A percentile compares a stretch with the other conserved stretches of the same genome.
These are phyloP conservation scores for Chelonia mydas DNA, from an alignment of 2,797 vertebrate genomes.

Conservation along the genomic window DNA sequence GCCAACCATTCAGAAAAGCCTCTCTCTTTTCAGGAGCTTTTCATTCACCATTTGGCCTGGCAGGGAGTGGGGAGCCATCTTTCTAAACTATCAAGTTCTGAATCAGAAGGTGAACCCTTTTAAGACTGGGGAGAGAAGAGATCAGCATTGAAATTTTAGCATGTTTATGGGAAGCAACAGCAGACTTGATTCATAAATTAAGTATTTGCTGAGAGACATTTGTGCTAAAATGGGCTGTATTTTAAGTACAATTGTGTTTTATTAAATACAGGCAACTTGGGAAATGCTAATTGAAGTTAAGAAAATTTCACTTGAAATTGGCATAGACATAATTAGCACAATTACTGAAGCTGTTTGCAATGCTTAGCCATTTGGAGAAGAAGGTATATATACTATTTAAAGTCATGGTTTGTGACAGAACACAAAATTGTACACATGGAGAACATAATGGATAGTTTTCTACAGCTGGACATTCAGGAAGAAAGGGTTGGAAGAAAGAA, in stretches of 20 bases:
- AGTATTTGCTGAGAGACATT: neutral
- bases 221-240: neutral
- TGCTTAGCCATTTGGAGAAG: neutral
- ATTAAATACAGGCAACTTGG: neutral
- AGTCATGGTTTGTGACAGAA: conserved; percentile 16
- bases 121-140: neutral
- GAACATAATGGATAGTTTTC: neutral
- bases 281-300: conserved; percentile 4
- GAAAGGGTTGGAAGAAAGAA: neutral
- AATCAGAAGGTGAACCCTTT: neutral
- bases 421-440: neutral
- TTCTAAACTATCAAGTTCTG: neutral
- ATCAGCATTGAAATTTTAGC: neutral
- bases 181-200: neutral
- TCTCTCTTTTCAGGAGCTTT: neutral
- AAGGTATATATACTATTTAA: conserved; percentile 11
- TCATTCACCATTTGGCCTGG: neutral
- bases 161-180: neutral
- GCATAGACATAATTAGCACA: neutral
- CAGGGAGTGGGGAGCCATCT: neutral
- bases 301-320: conserved; percentile 3
- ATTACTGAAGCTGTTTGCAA: neutral
- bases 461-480: neutral
- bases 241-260: conserved; percentile 20
- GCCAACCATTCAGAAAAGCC: neutral